A percentile compares a stretch with the other conserved stretches of the same genome.
These are phyloP conservation scores for Pitta sordida DNA, from an alignment of 2,113 vertebrate species.

Conservation along the genomic window DNA sequence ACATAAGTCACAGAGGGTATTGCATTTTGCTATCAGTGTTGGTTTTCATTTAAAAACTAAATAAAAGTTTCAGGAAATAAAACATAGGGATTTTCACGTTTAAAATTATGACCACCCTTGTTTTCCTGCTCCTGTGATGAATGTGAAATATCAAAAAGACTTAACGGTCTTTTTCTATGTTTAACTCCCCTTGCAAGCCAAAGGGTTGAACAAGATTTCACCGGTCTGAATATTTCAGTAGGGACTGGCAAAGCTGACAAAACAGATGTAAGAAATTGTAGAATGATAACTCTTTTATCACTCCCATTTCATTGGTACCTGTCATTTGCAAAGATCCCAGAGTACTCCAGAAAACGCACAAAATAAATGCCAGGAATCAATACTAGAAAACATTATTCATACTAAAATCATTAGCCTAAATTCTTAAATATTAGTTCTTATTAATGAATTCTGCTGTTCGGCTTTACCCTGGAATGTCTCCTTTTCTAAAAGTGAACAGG, in stretches of 20 bases:
- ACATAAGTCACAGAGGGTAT: constrained; percentile 42
- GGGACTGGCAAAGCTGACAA: background rate
- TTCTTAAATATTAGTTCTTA: background rate
- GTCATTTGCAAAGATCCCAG: background rate
- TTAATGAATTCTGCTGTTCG: background rate
- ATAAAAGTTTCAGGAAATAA: constrained; percentile 40
- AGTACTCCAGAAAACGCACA: background rate
- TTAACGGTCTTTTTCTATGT: background rate
- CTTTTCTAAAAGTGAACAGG: background rate
- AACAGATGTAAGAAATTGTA: background rate
- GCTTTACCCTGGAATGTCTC: background rate
- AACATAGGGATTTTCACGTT: background rate
- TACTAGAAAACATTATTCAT: background rate
- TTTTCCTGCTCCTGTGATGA: background rate
- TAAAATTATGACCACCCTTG: background rate
- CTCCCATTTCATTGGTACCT: background rate
- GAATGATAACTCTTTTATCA: background rate
- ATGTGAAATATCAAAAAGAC: background rate
- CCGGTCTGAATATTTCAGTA: background rate
- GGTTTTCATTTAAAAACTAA: constrained; percentile 62
- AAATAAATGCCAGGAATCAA: background rate
- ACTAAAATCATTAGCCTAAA: background rate
- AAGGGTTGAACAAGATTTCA: background rate
- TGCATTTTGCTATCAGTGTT: background rate
- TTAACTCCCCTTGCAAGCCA: background rate